phyloP scores from a whole-genome alignment of 2,797 vertebrate genomes.

The Molothrus aeneus region DNA sequence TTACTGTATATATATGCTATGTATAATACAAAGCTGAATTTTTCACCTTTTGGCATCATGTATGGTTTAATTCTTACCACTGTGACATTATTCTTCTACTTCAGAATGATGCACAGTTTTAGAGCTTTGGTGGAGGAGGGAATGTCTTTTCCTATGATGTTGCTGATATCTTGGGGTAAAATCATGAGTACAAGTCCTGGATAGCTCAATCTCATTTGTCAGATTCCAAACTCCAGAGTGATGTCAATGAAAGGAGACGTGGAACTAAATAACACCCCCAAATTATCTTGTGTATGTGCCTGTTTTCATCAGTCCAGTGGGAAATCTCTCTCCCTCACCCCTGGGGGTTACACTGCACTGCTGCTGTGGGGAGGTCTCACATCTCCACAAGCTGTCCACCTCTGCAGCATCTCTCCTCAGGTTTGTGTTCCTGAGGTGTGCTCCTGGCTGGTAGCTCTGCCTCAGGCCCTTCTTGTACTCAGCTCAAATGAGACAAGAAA shows the following conservation, averaged over 20 bases:
- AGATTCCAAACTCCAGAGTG: background rate
- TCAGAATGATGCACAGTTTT: background rate
- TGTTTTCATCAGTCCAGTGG: background rate
- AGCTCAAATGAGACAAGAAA: background rate
- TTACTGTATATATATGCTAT: background rate
- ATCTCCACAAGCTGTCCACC: background rate
- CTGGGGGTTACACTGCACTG: background rate
- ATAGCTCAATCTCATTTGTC: background rate
- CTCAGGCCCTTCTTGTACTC: constrained; percentile 11
- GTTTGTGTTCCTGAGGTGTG: background rate
- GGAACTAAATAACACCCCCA: background rate
- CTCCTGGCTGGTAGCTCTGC: constrained; percentile 14
- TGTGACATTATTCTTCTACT: background rate
- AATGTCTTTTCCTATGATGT: background rate
- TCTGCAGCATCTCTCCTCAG: background rate
- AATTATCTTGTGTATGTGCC: background rate
- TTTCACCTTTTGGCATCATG: background rate
- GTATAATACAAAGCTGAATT: background rate
- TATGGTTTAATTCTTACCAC: background rate
- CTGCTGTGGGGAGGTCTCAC: background rate
- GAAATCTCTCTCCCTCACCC: background rate
- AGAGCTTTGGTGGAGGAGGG: background rate
- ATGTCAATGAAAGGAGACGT: background rate
- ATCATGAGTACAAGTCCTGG: background rate
- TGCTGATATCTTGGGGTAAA: background rate